Percentiles rank a stretch among this genome's conserved stretches.
phyloP scores from a whole-genome alignment of 2,888 invertebrate genomes.

The Drosophila pullipes region DNA sequence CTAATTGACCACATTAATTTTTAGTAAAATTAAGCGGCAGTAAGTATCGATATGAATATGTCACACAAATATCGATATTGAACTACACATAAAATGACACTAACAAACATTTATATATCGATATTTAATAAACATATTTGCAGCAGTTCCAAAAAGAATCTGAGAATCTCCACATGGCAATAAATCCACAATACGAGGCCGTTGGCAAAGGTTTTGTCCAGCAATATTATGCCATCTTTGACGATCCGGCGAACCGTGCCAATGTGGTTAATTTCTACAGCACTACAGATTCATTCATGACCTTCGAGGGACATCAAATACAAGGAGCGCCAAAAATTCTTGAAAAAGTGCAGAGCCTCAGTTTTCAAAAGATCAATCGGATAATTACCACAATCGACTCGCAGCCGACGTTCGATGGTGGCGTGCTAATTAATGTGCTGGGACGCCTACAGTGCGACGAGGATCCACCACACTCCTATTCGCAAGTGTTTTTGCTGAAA shows the following conservation, averaged over 20 bases:
- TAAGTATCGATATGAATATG: background rate
- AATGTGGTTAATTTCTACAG: constrained; percentile 96
- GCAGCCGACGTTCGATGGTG: constrained; percentile 98
- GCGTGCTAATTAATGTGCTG: constrained; percentile 97
- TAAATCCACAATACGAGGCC: constrained; percentile 96
- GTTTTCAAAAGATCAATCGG: constrained; percentile 97
- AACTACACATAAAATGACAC: no score
- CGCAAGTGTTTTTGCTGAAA: constrained; percentile 96
- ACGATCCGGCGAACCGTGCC: constrained; percentile 93
- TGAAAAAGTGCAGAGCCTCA: constrained; percentile 96
- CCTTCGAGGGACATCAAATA: constrained; percentile 97
- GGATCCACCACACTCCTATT: constrained; percentile 97
- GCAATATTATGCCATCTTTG: constrained; percentile 96
- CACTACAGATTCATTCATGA: constrained; percentile 97
- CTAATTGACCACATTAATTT: background rate
- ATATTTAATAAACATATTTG: background rate
- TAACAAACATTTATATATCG: background rate
- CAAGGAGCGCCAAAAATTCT: constrained; percentile 97
- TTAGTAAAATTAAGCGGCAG: background rate
- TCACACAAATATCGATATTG: background rate
- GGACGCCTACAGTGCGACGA: constrained; percentile 99
- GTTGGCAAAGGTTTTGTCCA: constrained; percentile 97
- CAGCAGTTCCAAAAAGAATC: background rate
- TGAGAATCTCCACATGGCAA: constrained; percentile 87
- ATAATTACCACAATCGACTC: constrained; percentile 97